phyloP scores from a whole-genome alignment of 1,140 invertebrate genomes.

The Proales similis region DNA sequence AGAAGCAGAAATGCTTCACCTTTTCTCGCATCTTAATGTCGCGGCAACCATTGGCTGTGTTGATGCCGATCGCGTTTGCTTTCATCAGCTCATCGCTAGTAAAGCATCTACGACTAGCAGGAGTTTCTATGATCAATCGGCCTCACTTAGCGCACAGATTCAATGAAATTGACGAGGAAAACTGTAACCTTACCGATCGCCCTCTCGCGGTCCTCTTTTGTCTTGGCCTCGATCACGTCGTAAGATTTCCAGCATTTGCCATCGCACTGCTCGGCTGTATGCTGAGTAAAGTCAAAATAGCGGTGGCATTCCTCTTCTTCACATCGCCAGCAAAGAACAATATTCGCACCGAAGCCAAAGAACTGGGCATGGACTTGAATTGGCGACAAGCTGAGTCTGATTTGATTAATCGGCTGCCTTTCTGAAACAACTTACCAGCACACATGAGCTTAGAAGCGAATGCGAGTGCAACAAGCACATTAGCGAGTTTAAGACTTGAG shows the following conservation, averaged over 20 bases:
- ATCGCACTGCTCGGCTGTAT: slow-evolving; percentile 34
- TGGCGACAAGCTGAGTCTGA: not conserved
- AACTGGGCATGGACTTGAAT: slow-evolving; percentile 11
- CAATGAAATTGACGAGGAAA: not conserved
- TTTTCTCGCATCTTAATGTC: slow-evolving; percentile 39
- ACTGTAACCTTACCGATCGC: slow-evolving; percentile 19
- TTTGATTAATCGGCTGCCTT: too few species aligned
- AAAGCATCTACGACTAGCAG: slow-evolving; percentile 35
- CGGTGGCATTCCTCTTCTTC: slow-evolving; percentile 27
- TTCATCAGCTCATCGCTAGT: slow-evolving; percentile 37
- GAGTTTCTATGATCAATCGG: slow-evolving; percentile 2
- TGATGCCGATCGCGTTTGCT: slow-evolving; percentile 34
- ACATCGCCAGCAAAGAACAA: slow-evolving; percentile 33
- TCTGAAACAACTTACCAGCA: too few species aligned
- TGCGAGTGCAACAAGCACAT: too few species aligned
- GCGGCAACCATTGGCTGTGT: slow-evolving; percentile 36
- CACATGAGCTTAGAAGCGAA: too few species aligned
- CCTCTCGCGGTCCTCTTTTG: slow-evolving; percentile 31
- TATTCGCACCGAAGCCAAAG: slow-evolving; percentile 27
- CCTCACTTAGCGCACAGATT: not conserved
- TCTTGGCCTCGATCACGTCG: slow-evolving; percentile 34
- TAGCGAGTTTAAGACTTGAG: too few species aligned
- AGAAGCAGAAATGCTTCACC: slow-evolving; percentile 36
- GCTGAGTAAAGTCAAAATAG: slow-evolving; percentile 38
- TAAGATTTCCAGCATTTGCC: slow-evolving; percentile 38